Evolutionary conservation across 2,113 vertebrate genomes (phyloP).

Genomic region (Myrmecobius fasciatus): DNA sequence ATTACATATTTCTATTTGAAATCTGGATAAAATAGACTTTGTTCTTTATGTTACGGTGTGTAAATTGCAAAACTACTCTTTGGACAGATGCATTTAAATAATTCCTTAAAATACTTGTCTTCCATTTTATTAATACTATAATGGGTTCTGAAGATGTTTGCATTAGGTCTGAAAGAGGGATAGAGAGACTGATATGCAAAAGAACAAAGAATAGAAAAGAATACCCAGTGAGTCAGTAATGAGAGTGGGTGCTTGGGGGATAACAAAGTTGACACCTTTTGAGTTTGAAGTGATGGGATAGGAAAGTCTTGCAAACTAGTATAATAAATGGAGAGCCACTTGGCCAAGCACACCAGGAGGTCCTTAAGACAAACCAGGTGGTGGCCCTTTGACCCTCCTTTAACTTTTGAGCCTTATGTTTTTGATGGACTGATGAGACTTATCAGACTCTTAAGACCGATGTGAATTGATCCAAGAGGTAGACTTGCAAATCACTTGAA

Average conservation of each 20-base stretch:
- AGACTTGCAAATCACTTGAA: slow-evolving; percentile 12
- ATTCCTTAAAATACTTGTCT: slow-evolving; percentile 67
- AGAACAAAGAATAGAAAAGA: slow-evolving; percentile 42
- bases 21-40: not conserved
- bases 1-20: slow-evolving; percentile 16
- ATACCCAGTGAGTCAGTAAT: slow-evolving; percentile 4
- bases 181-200: not conserved
- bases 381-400: slow-evolving; percentile 53
- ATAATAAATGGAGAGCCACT: slow-evolving; percentile 56
- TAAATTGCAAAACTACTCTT: slow-evolving; percentile 34
- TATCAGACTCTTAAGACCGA: slow-evolving; percentile 17
- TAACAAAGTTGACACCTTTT: slow-evolving; percentile 23
- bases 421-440: slow-evolving; percentile 16
- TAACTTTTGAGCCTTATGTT: slow-evolving; percentile 28
- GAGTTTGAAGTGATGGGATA: not conserved
- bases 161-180: slow-evolving; percentile 46
- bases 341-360: slow-evolving; percentile 49
- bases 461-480: slow-evolving; percentile 44
- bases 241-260: slow-evolving; percentile 44
- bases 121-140: slow-evolving; percentile 71
- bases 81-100: slow-evolving; percentile 56
- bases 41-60: not conserved
- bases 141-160: slow-evolving; percentile 66
- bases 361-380: slow-evolving; percentile 56
- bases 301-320: slow-evolving; percentile 50